A percentile compares a stretch with the other conserved stretches of the same genome.
Conservation (phyloP, 2,113 vertebrate genomes). For the Microtus pennsylvanicus region DNA sequence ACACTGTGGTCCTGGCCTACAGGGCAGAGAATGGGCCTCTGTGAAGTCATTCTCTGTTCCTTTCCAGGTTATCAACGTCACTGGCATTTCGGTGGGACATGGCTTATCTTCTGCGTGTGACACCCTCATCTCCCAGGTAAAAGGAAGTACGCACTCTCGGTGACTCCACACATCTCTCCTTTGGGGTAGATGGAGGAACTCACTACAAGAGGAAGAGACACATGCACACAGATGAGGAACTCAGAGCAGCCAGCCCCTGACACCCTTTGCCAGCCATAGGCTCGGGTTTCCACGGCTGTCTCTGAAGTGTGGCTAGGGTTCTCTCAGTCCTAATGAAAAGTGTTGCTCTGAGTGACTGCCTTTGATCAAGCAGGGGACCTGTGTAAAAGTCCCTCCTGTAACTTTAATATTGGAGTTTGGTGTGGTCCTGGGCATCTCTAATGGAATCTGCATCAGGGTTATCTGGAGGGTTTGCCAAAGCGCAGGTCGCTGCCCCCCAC, state of each 20-base stretch:
- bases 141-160: background rate
- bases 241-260: no score
- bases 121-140: constrained; percentile 96
- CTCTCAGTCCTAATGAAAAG: background rate
- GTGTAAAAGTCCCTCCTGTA: background rate
- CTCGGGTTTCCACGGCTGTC: background rate
- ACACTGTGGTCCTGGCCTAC: fast-evolving
- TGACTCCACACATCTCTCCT: background rate
- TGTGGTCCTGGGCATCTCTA: background rate
- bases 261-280: fast-evolving
- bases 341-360: background rate
- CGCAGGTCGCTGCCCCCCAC: background rate
- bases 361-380: background rate
- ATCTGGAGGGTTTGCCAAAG: background rate
- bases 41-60: background rate
- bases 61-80: constrained; percentile 92
- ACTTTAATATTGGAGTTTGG: background rate
- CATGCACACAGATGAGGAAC: background rate
- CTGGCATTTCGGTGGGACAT: constrained; percentile 89
- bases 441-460: background rate
- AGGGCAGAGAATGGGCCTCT: background rate
- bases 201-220: fast-evolving
- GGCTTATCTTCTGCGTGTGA: constrained; percentile 94
- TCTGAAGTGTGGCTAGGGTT: background rate
- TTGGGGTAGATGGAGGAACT: background rate